These are phyloP conservation scores for Eledona agricola DNA, from an alignment of 2,888 invertebrate genomes.

Conservation along the genomic window DNA sequence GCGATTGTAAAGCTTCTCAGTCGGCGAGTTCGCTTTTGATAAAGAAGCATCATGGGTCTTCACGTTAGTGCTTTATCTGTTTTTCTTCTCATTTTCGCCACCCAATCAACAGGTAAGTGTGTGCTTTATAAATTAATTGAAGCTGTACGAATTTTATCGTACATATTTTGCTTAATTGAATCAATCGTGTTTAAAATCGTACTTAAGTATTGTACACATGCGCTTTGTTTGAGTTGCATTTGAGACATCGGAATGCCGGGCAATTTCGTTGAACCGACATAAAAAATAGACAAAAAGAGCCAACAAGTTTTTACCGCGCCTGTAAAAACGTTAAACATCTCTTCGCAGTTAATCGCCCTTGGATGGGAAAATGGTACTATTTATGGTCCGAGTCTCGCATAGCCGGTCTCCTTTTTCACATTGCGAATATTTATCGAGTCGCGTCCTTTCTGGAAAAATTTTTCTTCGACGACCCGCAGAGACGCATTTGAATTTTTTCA, in stretches of 20 bases:
- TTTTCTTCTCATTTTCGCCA: conserved; percentile 40
- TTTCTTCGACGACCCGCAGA: conserved; percentile 9
- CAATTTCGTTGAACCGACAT: conserved; percentile 28
- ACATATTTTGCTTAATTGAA: conserved; percentile 13
- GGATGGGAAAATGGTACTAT: conserved; percentile 35
- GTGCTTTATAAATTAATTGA: conserved; percentile 3
- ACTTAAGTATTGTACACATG: conserved; percentile 23
- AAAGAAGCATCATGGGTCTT: conserved; percentile 41
- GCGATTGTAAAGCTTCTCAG: conserved; percentile 50
- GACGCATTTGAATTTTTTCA: conserved; percentile 36
- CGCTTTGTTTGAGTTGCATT: conserved; percentile 27
- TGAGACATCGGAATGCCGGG: conserved; percentile 34
- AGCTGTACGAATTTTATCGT: conserved; percentile 1
- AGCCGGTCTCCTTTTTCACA: conserved; percentile 19
- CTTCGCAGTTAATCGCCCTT: conserved; percentile 38
- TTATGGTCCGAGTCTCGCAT: conserved; percentile 27
- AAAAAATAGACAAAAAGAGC: conserved; percentile 28
- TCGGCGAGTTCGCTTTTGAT: conserved; percentile 44
- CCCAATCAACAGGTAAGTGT: conserved; percentile 40
- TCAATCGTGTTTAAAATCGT: conserved; percentile 20
- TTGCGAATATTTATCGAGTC: conserved; percentile 26
- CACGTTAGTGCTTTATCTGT: conserved; percentile 40
- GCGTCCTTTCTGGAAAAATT: conserved; percentile 22
- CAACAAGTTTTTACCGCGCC: conserved; percentile 34
- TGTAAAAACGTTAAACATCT: conserved; percentile 37